Conservation (phyloP, 2,888 invertebrate genomes). For the Meandrusa payeni region DNA sequence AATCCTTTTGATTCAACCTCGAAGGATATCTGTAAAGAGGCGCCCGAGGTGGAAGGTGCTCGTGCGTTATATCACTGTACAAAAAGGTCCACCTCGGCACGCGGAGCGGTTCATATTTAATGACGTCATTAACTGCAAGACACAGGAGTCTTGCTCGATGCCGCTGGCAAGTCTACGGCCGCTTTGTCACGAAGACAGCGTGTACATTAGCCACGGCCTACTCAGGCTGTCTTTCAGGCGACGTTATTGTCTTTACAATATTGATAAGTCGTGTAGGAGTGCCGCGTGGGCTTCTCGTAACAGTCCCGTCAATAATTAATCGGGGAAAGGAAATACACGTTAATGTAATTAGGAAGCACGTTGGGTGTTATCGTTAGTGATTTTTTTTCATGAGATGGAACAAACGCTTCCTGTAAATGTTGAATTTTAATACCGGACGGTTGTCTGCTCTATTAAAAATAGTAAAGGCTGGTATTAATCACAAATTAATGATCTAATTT, state of each 20-base stretch:
- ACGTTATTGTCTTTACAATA: conserved; percentile 24
- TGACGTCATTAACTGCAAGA: conserved; percentile 73
- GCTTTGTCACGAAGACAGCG: conserved; percentile 41
- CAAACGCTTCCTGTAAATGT: not conserved
- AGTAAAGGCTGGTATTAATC: no score
- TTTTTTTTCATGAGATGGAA: not conserved
- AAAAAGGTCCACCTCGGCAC: conserved; percentile 38
- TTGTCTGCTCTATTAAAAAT: no score
- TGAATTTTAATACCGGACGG: no score
- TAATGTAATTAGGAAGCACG: conserved; percentile 11
- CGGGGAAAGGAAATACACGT: conserved; percentile 13
- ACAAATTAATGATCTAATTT: no score
- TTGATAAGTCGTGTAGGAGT: conserved; percentile 27
- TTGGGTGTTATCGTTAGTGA: not conserved
- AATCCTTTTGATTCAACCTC: conserved; percentile 16
- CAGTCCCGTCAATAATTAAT: conserved; percentile 14
- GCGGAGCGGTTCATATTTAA: conserved; percentile 67
- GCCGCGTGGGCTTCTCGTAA: conserved; percentile 24
- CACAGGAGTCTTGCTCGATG: conserved; percentile 50
- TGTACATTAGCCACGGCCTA: conserved; percentile 31
- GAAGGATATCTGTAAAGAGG: conserved; percentile 27
- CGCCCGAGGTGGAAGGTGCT: conserved; percentile 23
- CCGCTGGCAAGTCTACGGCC: conserved; percentile 40
- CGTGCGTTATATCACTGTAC: conserved; percentile 34
- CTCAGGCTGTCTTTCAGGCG: conserved; percentile 16